Percentiles rank a stretch among this genome's conserved stretches.
Evolutionary conservation across 2,888 invertebrate species (phyloP).

Genomic region (Drosophila paranaensis): DNA sequence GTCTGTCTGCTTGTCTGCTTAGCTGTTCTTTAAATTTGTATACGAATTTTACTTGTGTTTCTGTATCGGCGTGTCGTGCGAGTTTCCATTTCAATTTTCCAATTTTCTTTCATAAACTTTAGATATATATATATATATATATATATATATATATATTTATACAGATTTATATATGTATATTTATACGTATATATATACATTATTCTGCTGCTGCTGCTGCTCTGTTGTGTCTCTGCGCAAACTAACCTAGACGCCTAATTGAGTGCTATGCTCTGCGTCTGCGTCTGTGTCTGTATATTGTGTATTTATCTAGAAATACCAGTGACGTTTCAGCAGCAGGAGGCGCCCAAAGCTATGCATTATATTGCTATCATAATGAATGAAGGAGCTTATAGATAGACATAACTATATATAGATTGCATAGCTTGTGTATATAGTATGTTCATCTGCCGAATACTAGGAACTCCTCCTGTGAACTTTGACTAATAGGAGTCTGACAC

Average conservation of each 20-base stretch:
- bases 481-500: not conserved
- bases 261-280: slow-evolving; percentile 39
- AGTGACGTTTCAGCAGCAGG: slow-evolving; percentile 36
- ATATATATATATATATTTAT: slow-evolving; percentile 3
- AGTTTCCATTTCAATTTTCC: slow-evolving; percentile 79
- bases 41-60: slow-evolving; percentile 20
- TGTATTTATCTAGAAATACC: slow-evolving; percentile 17
- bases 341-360: slow-evolving; percentile 21
- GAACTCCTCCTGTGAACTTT: not conserved
- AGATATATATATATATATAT: not conserved
- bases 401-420: not conserved
- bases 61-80: slow-evolving; percentile 45
- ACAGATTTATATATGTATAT: not conserved
- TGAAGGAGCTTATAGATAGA: not conserved
- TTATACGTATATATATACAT: slow-evolving; percentile 5
- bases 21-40: slow-evolving; percentile 29
- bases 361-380: not conserved
- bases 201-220: slow-evolving; percentile 2
- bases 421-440: not conserved
- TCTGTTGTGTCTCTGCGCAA: slow-evolving; percentile 17
- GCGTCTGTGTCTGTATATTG: slow-evolving; percentile 5
- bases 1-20: slow-evolving; percentile 36
- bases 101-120: slow-evolving; percentile 76
- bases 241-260: slow-evolving; percentile 64
- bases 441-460: not conserved